Evolutionary conservation across 2,797 vertebrate species (phyloP).

Genomic region (Tokudaia tokunoshimensis): DNA sequence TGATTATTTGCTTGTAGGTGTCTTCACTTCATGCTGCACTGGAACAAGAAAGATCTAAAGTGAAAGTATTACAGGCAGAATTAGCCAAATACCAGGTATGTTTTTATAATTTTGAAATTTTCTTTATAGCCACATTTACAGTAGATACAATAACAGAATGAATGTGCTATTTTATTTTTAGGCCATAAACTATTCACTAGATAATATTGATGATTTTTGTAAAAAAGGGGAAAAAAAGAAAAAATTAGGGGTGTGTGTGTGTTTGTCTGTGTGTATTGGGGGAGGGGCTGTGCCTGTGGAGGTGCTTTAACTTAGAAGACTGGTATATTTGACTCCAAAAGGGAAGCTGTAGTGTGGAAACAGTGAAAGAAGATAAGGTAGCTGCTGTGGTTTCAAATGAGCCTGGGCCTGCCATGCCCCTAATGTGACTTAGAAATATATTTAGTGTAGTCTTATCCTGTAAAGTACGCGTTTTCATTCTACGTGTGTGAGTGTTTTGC

Average conservation of each 20-base stretch:
- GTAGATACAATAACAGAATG: constrained; percentile 51
- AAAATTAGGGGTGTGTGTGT: not conserved
- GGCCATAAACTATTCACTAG: constrained; percentile 38
- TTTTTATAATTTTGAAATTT: constrained; percentile 62
- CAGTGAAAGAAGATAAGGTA: not conserved
- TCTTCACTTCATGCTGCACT: constrained; percentile 93
- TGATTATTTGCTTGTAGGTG: constrained; percentile 88
- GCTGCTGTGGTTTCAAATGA: not conserved
- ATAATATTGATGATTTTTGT: constrained; percentile 6
- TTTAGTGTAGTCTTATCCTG: too few species aligned
- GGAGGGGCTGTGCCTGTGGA: not conserved
- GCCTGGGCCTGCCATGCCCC: not conserved
- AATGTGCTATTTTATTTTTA: constrained; percentile 52
- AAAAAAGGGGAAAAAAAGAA: not conserved
- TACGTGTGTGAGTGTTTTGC: not conserved
- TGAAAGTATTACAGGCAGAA: constrained; percentile 95
- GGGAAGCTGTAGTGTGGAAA: not conserved
- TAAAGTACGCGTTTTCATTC: not conserved
- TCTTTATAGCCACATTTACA: constrained; percentile 52
- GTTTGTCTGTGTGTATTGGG: not conserved
- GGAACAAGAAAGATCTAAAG: constrained; percentile 96
- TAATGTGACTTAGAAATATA: not conserved
- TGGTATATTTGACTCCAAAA: constrained; percentile 36
- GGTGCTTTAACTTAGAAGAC: not conserved
- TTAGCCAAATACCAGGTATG: constrained; percentile 94